Base-by-base conservation (phyloP, 2,113 vertebrate species). In the Apodemus speciosus region DNA sequence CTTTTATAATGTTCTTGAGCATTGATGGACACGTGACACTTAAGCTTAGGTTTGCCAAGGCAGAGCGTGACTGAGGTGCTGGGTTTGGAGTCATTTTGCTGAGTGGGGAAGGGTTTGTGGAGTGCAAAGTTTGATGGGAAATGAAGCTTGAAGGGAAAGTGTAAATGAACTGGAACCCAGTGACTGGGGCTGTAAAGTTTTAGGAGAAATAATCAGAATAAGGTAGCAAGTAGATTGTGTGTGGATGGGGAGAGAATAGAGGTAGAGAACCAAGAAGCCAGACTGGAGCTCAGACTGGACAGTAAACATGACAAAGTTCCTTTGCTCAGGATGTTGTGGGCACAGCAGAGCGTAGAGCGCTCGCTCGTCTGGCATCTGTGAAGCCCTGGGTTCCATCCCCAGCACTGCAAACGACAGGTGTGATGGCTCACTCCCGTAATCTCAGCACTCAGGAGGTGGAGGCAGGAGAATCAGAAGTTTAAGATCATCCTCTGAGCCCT, bases 11-110 rank as follows among this genome's bases (percentile, higher is more conserved):
- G 46, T 93, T 88, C 60, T 85, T 89, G 68, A 85, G 84, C 53
- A 73, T 51, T 38, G 23, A 43, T 20, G 49, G 53, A 32, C 64
- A 49, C 25, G 43, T 49, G n/a, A 35, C 15, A 46, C 71, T 85
- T 95, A 35, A 94, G 80, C 89, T 94, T 90, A 85, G 32, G 46
- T 80, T 85, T 93, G 43, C 79, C 79, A 27, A 21, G 46, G 71
- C 77, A 15, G 30, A 58, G 20, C 23, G 53, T 46, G 85, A 93
- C 73, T 56, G 66, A 49, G 62, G 66, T 73, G 53, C 73, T 62
- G 46, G 27, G 14, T 83, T 43, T 68, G 69, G 71, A 79, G 4
- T 84, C 3, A 35, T 85, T 87, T 80, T 85, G 35, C 38, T 81
- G 83, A 53, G 62, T 35, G 9, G 53, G 14, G 27, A 40, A 71